phyloP scores from a whole-genome alignment of 2,888 invertebrate species.

The Amblyteles armatorius region DNA sequence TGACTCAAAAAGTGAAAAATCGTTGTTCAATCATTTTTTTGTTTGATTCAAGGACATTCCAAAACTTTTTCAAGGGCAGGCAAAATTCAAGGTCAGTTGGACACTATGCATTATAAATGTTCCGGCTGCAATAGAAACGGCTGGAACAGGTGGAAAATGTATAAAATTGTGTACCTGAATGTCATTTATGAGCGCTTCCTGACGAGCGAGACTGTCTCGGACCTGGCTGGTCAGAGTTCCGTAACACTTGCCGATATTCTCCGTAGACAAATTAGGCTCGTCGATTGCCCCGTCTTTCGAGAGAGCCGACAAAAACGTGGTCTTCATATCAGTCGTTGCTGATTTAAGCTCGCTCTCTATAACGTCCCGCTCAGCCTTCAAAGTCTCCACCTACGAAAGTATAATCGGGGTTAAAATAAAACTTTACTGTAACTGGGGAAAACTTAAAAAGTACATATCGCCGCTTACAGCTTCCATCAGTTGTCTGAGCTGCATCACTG shows the following conservation, averaged over 20 bases:
- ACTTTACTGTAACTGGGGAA: background rate
- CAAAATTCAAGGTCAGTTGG: no score
- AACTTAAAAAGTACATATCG: constrained; percentile 13
- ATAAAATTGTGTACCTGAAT: constrained; percentile 86
- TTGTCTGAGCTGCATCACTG: constrained; percentile 89
- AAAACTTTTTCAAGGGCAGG: no score
- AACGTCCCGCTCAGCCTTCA: constrained; percentile 95
- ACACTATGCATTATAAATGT: background rate
- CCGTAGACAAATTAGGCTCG: constrained; percentile 90
- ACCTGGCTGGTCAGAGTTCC: constrained; percentile 93
- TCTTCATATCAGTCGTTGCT: constrained; percentile 92
- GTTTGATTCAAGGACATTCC: no score
- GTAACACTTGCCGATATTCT: constrained; percentile 90
- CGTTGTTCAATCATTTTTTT: no score
- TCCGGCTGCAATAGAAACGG: constrained; percentile 5
- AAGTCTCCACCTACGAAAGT: constrained; percentile 88
- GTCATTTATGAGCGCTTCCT: constrained; percentile 89
- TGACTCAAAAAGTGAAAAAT: no score
- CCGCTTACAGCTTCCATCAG: constrained; percentile 91
- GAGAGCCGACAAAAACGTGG: constrained; percentile 91
- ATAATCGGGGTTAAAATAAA: constrained; percentile 6
- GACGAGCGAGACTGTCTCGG: constrained; percentile 90
- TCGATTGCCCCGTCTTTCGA: constrained; percentile 92
- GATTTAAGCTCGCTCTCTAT: constrained; percentile 95
- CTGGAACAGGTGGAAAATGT: constrained; percentile 16